A percentile compares a stretch with the other conserved stretches of the same genome.
These are phyloP conservation scores for Aphis craccivora DNA, from an alignment of 1,140 invertebrate genomes.

Conservation along the genomic window DNA sequence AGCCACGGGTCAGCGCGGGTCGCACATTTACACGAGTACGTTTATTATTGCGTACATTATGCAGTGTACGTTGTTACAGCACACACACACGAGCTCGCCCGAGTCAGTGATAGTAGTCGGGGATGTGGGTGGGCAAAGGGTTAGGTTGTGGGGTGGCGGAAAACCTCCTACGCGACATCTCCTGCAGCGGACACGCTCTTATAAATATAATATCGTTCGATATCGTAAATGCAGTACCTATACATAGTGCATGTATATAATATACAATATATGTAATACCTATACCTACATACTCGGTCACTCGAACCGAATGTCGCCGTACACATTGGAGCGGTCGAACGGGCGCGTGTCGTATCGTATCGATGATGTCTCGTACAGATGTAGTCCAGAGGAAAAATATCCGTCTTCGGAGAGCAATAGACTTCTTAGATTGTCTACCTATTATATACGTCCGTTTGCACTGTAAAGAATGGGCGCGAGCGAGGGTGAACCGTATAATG, in stretches of 20 bases:
- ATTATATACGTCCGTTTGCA: too few species aligned
- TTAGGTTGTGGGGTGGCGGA: background rate
- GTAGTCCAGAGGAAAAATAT: background rate
- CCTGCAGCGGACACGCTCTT: background rate
- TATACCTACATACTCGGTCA: too few species aligned
- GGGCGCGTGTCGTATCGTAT: background rate
- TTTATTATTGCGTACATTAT: constrained; percentile 50
- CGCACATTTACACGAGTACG: constrained; percentile 45
- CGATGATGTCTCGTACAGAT: background rate
- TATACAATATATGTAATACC: background rate
- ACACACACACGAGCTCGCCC: background rate
- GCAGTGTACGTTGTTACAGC: background rate
- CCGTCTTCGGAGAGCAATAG: too few species aligned
- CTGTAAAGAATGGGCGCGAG: too few species aligned
- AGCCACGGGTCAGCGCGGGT: constrained; percentile 35
- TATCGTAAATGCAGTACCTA: background rate
- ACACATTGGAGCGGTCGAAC: too few species aligned
- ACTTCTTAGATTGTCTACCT: too few species aligned
- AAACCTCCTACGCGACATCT: constrained; percentile 10
- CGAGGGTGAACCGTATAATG: too few species aligned
- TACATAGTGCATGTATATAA: background rate
- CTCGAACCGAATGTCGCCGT: too few species aligned
- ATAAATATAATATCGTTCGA: background rate
- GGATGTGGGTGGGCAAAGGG: background rate
- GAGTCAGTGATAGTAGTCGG: background rate